Evolutionary conservation across 1,140 invertebrate genomes (phyloP).

Genomic region (Lepeophtheirus salmonis): DNA sequence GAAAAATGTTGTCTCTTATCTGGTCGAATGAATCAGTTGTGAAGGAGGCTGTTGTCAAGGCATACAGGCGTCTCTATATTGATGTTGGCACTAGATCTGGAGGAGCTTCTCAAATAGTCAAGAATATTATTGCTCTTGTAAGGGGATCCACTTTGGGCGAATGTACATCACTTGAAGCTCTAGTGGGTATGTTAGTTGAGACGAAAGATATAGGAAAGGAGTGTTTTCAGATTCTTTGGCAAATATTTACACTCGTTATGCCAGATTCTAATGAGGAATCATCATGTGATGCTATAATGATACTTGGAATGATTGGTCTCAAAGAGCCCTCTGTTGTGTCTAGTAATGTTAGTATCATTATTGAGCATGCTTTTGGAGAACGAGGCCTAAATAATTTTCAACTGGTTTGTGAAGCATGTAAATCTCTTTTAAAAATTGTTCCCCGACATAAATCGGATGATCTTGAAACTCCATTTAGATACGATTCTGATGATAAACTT

Average conservation of each 20-base stretch:
- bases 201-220: slow-evolving; percentile 37
- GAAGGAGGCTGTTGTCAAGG: slow-evolving; percentile 38
- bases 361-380: slow-evolving; percentile 36
- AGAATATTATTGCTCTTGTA: slow-evolving; percentile 41
- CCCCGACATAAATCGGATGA: slow-evolving; percentile 23
- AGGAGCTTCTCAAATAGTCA: slow-evolving; percentile 19
- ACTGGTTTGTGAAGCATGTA: slow-evolving; percentile 38
- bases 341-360: slow-evolving; percentile 38
- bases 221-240: slow-evolving; percentile 46
- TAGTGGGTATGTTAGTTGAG: slow-evolving; percentile 40
- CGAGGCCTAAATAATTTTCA: slow-evolving; percentile 33
- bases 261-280: slow-evolving; percentile 43
- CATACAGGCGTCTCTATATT: slow-evolving; percentile 45
- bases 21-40: slow-evolving; percentile 44
- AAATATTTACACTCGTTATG: slow-evolving; percentile 55
- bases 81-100: slow-evolving; percentile 18
- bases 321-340: slow-evolving; percentile 34
- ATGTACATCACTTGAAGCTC: slow-evolving; percentile 44
- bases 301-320: slow-evolving; percentile 48
- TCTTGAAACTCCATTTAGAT: slow-evolving; percentile 25
- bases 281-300: slow-evolving; percentile 43
- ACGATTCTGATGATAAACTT: slow-evolving; percentile 35
- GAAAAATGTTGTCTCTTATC: slow-evolving; percentile 52
- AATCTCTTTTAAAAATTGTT: slow-evolving; percentile 35
- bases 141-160: slow-evolving; percentile 38